Evolutionary conservation across 1,140 invertebrate genomes (phyloP).

Genomic region (Drosophila truncata): DNA sequence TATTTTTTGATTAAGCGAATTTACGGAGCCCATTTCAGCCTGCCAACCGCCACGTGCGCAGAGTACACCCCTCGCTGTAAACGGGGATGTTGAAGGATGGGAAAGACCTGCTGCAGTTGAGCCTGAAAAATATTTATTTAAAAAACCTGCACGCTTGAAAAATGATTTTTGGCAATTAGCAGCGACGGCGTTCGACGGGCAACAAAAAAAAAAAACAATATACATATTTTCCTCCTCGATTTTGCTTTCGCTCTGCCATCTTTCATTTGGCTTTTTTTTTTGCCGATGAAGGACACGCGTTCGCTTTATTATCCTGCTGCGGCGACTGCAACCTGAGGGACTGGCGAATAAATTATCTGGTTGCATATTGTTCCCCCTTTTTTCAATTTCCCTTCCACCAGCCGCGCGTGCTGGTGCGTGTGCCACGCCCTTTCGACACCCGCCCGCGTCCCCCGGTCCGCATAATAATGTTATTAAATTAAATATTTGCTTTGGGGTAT

Average conservation of each 20-base stretch:
- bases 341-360: slow-evolving; percentile 46
- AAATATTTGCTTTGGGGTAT: slow-evolving; percentile 82
- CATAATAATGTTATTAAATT: slow-evolving; percentile 83
- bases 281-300: slow-evolving; percentile 54
- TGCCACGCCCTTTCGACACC: slow-evolving; percentile 38
- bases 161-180: slow-evolving; percentile 83
- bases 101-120: slow-evolving; percentile 36
- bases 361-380: slow-evolving; percentile 55
- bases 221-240: slow-evolving; percentile 20
- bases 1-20: slow-evolving; percentile 75
- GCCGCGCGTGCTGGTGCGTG: slow-evolving; percentile 73
- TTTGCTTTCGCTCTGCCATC: slow-evolving; percentile 5
- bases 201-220: slow-evolving; percentile 46
- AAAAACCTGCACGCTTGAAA: slow-evolving; percentile 68
- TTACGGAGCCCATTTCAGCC: slow-evolving; percentile 46
- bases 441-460: slow-evolving; percentile 27
- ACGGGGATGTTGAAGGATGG: slow-evolving; percentile 17
- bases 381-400: slow-evolving; percentile 13
- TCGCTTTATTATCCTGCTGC: slow-evolving; percentile 72
- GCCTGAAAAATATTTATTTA: slow-evolving; percentile 43
- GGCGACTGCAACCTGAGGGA: slow-evolving; percentile 70
- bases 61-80: neutral
- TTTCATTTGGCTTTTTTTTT: slow-evolving; percentile 27
- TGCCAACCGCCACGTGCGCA: slow-evolving; percentile 23
- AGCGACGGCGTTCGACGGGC: slow-evolving; percentile 36